Evolutionary conservation across 2,113 vertebrate genomes (phyloP), one percentile per base, ranked within the genome.

Genomic region (Gallinago media): DNA sequence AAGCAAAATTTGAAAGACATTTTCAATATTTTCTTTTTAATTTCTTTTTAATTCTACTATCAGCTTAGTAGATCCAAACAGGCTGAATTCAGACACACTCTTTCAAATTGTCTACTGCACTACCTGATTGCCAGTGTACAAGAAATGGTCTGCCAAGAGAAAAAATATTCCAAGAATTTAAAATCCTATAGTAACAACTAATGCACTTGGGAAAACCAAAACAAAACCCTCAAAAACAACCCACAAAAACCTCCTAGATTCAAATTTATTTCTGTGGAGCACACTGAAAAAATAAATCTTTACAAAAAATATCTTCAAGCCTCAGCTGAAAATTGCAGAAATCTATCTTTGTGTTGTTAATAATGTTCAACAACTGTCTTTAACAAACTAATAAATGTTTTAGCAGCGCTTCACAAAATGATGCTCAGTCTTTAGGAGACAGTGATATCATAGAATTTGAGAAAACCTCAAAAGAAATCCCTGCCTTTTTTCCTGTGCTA

Each of bases 381-480:
- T 58, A 89, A 59, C 22, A 84, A 81, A 74, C 12, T 42, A 74
- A 61, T 63, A 74, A 81, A 71, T 68, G 85, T 63, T 90, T 92
- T 36, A 86, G 59, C 66, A 86, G 34, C 0, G 5, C 56, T 52
- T 95, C 59, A 88, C n/a, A 80, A 88, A 92, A 84, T 56, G 42
- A 90, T 93, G 73, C 36, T 90, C 27, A 58, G 55, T 74, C 79
- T 92, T 68, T 70, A 85, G 88, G 95, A 94, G 67, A 96, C 82
- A 86, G 79, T 95, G 96, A 94, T 92, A 90, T 96, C 92, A 96
- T 9, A 92, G 83, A 90, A 92, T 74, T 61, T 80, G 42, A 84
- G 47, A 91, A 94, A 96, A 83, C 62, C 85, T 94, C 73, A 94
- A 46, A 96, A 91, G 92, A 95, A 95, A 94, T 75, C 92, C 77